phyloP scores from a whole-genome alignment of 2,888 invertebrate species.

The Hipparchia sbordonii region DNA sequence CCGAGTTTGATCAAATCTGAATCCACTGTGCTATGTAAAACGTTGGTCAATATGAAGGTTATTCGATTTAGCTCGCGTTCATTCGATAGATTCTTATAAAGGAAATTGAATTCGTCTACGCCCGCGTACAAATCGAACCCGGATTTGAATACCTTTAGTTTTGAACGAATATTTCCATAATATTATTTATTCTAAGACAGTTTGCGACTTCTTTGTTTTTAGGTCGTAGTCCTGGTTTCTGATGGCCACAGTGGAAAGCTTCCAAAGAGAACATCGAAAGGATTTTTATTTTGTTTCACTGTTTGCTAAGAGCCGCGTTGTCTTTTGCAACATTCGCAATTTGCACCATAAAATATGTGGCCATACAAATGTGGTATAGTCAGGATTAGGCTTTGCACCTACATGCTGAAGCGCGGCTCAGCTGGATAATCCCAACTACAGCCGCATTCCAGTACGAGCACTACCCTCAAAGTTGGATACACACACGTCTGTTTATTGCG shows the following conservation, averaged over 20 bases:
- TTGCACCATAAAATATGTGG: neutral
- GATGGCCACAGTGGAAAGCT: too few relatives aligned
- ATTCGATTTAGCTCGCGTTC: constrained; percentile 51
- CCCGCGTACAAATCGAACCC: constrained; percentile 48
- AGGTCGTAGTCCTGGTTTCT: too few relatives aligned
- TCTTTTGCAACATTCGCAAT: neutral
- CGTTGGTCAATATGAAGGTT: constrained; percentile 54
- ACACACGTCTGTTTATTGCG: neutral
- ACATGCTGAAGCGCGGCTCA: neutral
- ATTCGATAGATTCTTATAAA: constrained; percentile 59
- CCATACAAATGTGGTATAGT: constrained; percentile 10
- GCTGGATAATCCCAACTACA: constrained; percentile 14
- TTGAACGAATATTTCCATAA: too few relatives aligned
- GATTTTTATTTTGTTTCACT: too few relatives aligned
- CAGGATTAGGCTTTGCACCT: constrained; percentile 15
- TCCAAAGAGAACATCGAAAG: too few relatives aligned
- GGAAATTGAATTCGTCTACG: constrained; percentile 64
- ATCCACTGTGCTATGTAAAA: constrained; percentile 46
- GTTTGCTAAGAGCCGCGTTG: neutral
- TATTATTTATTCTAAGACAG: too few relatives aligned
- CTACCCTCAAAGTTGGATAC: neutral
- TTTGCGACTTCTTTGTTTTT: too few relatives aligned
- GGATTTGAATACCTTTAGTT: neutral
- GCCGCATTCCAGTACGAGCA: neutral
- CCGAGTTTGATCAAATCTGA: neutral